A percentile compares a stretch with the other conserved stretches of the same genome.
phyloP scores from a whole-genome alignment of 2,113 vertebrate species.

The Herpetotheres cachinnans region DNA sequence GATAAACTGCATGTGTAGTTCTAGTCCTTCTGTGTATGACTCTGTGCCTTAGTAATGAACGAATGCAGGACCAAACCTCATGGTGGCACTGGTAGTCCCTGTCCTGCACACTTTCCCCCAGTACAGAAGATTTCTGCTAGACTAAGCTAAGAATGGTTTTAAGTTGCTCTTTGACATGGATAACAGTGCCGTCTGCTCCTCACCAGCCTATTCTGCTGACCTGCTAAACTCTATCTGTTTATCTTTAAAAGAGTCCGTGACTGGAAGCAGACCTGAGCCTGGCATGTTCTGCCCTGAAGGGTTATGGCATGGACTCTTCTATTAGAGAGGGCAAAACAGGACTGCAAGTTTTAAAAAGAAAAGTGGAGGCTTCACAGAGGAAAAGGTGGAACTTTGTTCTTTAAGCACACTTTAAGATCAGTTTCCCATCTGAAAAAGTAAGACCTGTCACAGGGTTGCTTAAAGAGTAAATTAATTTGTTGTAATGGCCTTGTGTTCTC shows the following conservation, averaged over 20 bases:
- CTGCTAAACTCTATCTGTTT: not conserved
- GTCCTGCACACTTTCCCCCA: not conserved
- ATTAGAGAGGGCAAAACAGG: not conserved
- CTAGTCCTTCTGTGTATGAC: not conserved
- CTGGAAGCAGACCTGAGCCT: not conserved
- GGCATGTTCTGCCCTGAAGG: not conserved
- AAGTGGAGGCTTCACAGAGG: not conserved
- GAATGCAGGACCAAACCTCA: not conserved
- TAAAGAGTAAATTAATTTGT: not conserved
- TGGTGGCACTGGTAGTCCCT: not conserved
- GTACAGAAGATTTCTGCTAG: not conserved
- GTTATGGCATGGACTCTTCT: not conserved
- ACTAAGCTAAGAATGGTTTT: not conserved
- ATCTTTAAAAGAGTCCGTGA: not conserved
- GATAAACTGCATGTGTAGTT: not conserved
- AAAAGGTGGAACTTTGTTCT: not conserved
- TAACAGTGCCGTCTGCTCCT: not conserved
- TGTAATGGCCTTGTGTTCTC: not conserved
- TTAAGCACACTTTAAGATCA: not conserved
- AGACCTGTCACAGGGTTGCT: not conserved
- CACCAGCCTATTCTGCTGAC: not conserved
- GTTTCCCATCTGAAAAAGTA: not conserved
- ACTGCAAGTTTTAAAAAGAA: not conserved
- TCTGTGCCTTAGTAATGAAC: not conserved
- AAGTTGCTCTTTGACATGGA: not conserved